Base-by-base conservation (phyloP, 2,797 vertebrate genomes). In the Bovichtus diacanthus region DNA sequence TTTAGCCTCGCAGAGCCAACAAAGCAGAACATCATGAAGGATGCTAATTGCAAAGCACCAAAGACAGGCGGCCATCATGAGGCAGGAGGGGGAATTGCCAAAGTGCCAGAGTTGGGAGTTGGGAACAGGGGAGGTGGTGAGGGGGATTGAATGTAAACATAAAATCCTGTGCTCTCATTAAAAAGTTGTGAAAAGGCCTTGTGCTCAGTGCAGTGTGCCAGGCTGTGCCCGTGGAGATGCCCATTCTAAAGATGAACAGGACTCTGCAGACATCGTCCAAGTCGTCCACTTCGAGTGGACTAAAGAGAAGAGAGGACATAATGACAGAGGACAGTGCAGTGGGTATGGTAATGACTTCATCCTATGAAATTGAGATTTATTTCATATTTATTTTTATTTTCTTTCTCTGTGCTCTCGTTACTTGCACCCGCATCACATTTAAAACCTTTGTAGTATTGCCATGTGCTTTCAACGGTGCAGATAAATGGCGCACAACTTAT, bases 161-260 rank as follows among this genome's bases (percentile, higher is more conserved):
- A 87, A 88, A 88, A 87, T 90, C 79, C 64, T 81, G 81, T 85
- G 83, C 92, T 87, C 90, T 94, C 89, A 92, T 94, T 93, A 94
- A 91, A 88, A 89, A 88, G 81, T 83, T 83, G 73, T 83, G 85
- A 90, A 90, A 88, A 89, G 72, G 83, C 74, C 76, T 88, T 83
- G 78, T 84, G 88, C 79, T 90, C 90, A 89, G 87, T 65, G 81
- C 80, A 85, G 79, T 85, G 78, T 90, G 85, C 87, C 84, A 85
- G 80, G 25, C 74, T 84, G 81, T 90, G 88, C 85, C 89, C 90
- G 76, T 56, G 70, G 80, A 83, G 77, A 90, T 87, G 79, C 77
- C n/a, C 70, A 68, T 87, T 91, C 77, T 82, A 76, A 83, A 70
- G 74, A 74, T 27, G 43, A 84, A 69, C 78, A 71, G 64, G 66